phyloP scores from a whole-genome alignment of 1,140 invertebrate genomes.

The Drosophila tsacasi region DNA sequence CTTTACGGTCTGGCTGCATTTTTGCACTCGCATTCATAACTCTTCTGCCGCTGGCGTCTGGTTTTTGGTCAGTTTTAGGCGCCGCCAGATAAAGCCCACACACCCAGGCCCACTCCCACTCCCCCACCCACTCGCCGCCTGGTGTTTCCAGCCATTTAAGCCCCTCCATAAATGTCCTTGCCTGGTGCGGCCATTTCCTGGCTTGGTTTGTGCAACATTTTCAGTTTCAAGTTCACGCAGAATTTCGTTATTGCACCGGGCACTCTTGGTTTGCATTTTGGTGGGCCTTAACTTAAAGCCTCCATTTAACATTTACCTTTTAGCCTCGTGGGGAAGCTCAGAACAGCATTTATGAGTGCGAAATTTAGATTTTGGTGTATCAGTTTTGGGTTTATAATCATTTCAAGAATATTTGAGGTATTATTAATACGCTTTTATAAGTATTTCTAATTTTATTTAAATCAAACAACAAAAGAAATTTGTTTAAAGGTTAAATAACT shows the following conservation, averaged over 20 bases:
- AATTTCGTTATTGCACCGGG: background rate
- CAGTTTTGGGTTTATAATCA: background rate
- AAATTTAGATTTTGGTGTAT: background rate
- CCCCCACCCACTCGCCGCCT: background rate
- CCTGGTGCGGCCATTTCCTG: conserved; percentile 36
- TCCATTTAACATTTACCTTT: background rate
- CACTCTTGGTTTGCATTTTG: background rate
- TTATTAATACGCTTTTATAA: background rate
- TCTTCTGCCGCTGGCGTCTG: conserved; percentile 61
- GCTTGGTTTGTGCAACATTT: conserved; percentile 34
- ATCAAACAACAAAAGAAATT: background rate
- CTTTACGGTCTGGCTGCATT: conserved; percentile 46
- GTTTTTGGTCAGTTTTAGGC: conserved; percentile 67
- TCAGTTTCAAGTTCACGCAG: conserved; percentile 58
- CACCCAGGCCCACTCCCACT: background rate
- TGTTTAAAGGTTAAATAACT: background rate
- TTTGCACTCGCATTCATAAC: conserved; percentile 76
- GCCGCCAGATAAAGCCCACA: conserved; percentile 62
- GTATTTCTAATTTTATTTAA: background rate
- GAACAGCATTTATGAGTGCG: background rate
- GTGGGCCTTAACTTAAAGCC: conserved; percentile 6
- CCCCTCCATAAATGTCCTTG: conserved; percentile 44
- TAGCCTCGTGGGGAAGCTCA: background rate
- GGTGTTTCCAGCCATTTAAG: conserved; percentile 8
- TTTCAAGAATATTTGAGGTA: background rate